A percentile compares a stretch with the other conserved stretches of the same genome.
Conservation (phyloP, 2,888 invertebrate genomes). For the Hyppa rectilinea region DNA sequence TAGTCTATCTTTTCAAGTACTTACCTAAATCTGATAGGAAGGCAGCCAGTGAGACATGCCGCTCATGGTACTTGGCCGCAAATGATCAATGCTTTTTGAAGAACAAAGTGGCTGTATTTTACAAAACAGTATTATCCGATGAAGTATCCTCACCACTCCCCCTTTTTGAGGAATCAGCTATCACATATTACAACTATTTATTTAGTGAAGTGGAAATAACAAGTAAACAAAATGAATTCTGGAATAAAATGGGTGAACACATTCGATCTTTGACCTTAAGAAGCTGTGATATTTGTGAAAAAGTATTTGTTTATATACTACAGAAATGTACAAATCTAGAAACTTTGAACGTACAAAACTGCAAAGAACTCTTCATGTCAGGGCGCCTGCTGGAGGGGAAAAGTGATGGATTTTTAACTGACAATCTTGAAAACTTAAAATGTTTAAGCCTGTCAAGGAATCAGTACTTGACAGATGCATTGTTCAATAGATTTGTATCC, state of each 20-base stretch:
- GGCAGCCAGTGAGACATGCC: slow-evolving; percentile 92
- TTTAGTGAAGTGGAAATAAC: slow-evolving; percentile 91
- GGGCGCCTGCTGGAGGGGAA: slow-evolving; percentile 92
- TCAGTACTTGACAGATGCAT: slow-evolving; percentile 94
- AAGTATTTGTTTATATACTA: slow-evolving; percentile 91
- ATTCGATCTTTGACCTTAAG: slow-evolving; percentile 90
- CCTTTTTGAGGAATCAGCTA: slow-evolving; percentile 83
- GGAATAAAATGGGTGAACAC: slow-evolving; percentile 90
- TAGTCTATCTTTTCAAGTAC: slow-evolving; percentile 92
- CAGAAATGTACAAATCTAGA: slow-evolving; percentile 90
- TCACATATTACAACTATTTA: slow-evolving; percentile 87
- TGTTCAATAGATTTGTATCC: slow-evolving; percentile 92
- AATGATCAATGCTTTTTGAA: slow-evolving; percentile 91
- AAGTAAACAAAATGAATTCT: slow-evolving; percentile 87
- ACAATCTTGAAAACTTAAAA: slow-evolving; percentile 89
- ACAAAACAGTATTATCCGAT: slow-evolving; percentile 83
- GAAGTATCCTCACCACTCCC: slow-evolving; percentile 80
- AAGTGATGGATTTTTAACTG: slow-evolving; percentile 87
- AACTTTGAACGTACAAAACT: slow-evolving; percentile 91
- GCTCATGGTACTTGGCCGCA: slow-evolving; percentile 92
- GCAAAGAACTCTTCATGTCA: slow-evolving; percentile 94
- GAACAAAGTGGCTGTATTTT: slow-evolving; percentile 88
- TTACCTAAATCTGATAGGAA: slow-evolving; percentile 92
- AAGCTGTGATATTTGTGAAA: slow-evolving; percentile 92
- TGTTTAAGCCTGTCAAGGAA: slow-evolving; percentile 92